Evolutionary conservation across 2,113 vertebrate species (phyloP).

Genomic region (Leucoraja erinaceus): DNA sequence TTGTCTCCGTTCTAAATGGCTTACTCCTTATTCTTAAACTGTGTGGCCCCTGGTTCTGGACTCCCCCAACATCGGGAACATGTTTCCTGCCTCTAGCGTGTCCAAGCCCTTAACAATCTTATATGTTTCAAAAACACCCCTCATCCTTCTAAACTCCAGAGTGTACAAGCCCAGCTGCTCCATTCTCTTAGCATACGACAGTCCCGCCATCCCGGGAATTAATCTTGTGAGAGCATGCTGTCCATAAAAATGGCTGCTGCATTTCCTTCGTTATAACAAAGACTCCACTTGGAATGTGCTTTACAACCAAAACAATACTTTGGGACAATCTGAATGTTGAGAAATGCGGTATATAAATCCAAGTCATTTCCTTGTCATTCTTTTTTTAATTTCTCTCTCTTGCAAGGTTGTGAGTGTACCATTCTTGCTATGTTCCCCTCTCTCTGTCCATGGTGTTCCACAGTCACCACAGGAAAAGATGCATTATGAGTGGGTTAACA

Average conservation of each 20-base stretch:
- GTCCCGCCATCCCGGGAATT: too few species aligned
- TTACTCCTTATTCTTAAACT: too few species aligned
- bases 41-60: too few species aligned
- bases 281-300: neutral
- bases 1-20: too few species aligned
- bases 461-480: neutral
- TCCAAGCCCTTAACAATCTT: too few species aligned
- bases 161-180: too few species aligned
- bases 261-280: neutral
- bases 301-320: neutral
- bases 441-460: neutral
- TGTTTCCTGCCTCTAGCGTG: too few species aligned
- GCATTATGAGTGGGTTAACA: neutral
- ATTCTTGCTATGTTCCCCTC: neutral
- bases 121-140: too few species aligned
- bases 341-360: neutral
- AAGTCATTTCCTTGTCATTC: neutral
- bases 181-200: too few species aligned
- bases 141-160: too few species aligned
- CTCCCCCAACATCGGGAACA: too few species aligned
- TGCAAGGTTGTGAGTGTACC: neutral
- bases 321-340: neutral
- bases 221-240: neutral
- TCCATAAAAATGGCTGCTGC: neutral
- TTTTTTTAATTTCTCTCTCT: neutral